phyloP scores from a whole-genome alignment of 2,888 invertebrate genomes.

The Ophion costatus region DNA sequence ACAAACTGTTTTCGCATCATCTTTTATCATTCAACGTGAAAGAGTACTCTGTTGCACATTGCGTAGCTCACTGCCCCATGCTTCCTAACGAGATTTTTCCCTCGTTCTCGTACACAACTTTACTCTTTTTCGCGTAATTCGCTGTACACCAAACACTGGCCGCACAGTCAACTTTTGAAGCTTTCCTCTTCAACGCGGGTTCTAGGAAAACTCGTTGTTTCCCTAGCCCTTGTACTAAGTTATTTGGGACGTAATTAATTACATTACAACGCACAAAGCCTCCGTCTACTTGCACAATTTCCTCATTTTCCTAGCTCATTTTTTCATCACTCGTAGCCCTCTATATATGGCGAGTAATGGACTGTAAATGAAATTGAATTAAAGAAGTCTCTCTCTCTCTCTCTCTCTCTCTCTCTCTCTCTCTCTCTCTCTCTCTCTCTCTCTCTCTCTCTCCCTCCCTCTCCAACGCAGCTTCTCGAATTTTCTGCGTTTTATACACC shows the following conservation, averaged over 20 bases:
- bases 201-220: constrained; percentile 17
- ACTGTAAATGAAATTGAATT: constrained; percentile 45
- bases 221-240: constrained; percentile 10
- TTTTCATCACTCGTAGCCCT: not conserved
- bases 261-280: constrained; percentile 32
- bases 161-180: constrained; percentile 38
- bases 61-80: constrained; percentile 23
- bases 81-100: not conserved
- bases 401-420: not conserved
- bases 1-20: constrained; percentile 9
- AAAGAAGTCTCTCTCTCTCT: constrained; percentile 11
- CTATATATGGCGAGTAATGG: not conserved
- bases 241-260: constrained; percentile 54
- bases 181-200: constrained; percentile 5
- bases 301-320: constrained; percentile 21
- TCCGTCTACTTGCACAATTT: constrained; percentile 16
- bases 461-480: not conserved
- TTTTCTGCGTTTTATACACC: not conserved
- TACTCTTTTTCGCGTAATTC: constrained; percentile 2
- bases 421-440: not conserved
- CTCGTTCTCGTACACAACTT: not conserved
- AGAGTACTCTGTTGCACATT: not conserved
- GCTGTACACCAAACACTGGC: not conserved
- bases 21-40: not conserved
- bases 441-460: not conserved